Conservation (phyloP, 1,140 invertebrate species). For the Maconellicoccus hirsutus region DNA sequence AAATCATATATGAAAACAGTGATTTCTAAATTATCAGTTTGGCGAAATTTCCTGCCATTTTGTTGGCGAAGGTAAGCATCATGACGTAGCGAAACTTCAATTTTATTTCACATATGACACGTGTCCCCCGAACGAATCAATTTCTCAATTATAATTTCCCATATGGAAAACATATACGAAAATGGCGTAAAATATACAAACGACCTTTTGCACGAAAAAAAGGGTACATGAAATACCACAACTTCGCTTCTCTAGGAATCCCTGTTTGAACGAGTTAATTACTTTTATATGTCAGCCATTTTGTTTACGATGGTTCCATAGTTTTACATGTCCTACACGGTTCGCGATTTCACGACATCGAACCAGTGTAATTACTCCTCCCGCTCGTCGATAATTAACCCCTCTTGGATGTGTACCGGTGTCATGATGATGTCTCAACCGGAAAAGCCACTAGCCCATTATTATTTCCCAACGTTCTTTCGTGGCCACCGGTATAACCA, state of each 20-base stretch:
- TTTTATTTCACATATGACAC: too few relatives aligned
- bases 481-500: neutral
- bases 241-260: too few relatives aligned
- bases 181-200: too few relatives aligned
- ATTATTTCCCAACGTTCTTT: neutral
- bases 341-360: neutral
- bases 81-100: too few relatives aligned
- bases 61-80: too few relatives aligned
- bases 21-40: neutral
- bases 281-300: conserved; percentile 9
- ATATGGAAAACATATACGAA: too few relatives aligned
- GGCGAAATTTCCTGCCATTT: neutral
- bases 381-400: conserved; percentile 7
- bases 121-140: too few relatives aligned
- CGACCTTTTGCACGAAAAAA: too few relatives aligned
- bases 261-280: neutral
- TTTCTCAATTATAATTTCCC: too few relatives aligned
- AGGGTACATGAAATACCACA: too few relatives aligned
- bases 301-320: conserved; percentile 3
- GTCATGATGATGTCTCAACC: conserved; percentile 7
- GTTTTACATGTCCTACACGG: conserved; percentile 7
- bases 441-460: neutral
- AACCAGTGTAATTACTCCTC: conserved; percentile 3
- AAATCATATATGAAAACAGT: neutral
- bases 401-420: neutral